These are phyloP conservation scores for Enteromius fasciolatus DNA, from an alignment of 2,797 vertebrate genomes.

Conservation along the genomic window DNA sequence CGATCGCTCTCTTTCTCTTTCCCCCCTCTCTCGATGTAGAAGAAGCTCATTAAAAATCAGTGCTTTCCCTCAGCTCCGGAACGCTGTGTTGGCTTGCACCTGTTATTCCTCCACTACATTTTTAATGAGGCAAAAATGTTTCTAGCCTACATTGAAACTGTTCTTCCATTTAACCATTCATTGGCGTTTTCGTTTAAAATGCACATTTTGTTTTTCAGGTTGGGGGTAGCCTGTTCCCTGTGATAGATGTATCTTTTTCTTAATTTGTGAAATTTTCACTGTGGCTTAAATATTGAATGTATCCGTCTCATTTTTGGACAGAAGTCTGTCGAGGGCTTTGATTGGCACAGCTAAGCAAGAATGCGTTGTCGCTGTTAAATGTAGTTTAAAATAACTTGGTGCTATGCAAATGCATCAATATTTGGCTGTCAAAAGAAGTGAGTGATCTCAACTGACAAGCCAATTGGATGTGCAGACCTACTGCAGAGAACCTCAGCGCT, in stretches of 20 bases:
- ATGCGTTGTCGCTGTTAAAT: constrained; percentile 10
- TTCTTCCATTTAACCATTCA: constrained; percentile 60
- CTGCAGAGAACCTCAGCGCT: constrained; percentile 15
- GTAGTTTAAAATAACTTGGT: constrained; percentile 17
- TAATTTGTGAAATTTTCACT: constrained; percentile 29
- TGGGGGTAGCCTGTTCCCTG: constrained; percentile 44
- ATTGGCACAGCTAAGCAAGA: constrained; percentile 19
- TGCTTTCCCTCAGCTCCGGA: constrained; percentile 57
- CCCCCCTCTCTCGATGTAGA: constrained; percentile 48
- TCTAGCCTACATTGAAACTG: constrained; percentile 58
- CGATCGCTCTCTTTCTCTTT: constrained; percentile 7
- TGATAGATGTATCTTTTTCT: constrained; percentile 35
- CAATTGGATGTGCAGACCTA: constrained; percentile 24
- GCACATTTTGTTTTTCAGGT: constrained; percentile 46
- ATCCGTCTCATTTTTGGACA: constrained; percentile 7
- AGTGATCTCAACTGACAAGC: constrained; percentile 36
- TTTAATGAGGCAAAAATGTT: constrained; percentile 74
- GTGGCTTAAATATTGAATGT: constrained; percentile 16
- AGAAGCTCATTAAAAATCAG: constrained; percentile 69
- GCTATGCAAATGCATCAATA: constrained; percentile 13
- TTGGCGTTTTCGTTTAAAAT: constrained; percentile 66
- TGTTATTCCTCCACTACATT: constrained; percentile 70
- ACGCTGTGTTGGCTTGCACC: constrained; percentile 67
- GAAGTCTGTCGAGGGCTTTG: background rate
- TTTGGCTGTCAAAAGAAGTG: constrained; percentile 42